Evolutionary conservation across 2,888 invertebrate genomes (phyloP).

Genomic region (Escarpia spicata): DNA sequence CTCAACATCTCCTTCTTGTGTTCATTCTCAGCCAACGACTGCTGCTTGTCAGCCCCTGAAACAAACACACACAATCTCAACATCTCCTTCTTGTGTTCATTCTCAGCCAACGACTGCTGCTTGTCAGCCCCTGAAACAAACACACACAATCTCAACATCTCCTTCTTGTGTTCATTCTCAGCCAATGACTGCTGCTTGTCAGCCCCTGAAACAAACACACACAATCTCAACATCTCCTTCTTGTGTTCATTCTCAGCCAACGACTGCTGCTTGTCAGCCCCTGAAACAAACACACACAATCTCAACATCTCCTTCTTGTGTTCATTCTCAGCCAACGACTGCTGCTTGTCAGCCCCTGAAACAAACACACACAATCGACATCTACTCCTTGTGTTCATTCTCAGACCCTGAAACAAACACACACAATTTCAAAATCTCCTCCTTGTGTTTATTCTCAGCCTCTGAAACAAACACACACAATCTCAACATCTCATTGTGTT

Average conservation of each 20-base stretch:
- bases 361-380: background rate
- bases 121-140: constrained; percentile 35
- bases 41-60: constrained; percentile 41
- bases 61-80: background rate
- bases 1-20: background rate
- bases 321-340: no score
- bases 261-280: no score
- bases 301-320: no score
- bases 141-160: background rate
- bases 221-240: background rate
- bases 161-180: background rate
- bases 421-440: no score
- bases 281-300: no score
- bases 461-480: no score
- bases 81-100: background rate
- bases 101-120: background rate
- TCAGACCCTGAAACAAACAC: no score
- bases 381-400: background rate
- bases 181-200: no score
- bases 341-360: background rate
- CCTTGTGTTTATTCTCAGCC: no score
- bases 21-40: background rate
- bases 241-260: background rate
- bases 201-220: background rate
- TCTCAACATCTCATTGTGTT: no score